These are phyloP conservation scores for Brachyptera putata DNA, from an alignment of 2,888 invertebrate genomes.

Conservation along the genomic window DNA sequence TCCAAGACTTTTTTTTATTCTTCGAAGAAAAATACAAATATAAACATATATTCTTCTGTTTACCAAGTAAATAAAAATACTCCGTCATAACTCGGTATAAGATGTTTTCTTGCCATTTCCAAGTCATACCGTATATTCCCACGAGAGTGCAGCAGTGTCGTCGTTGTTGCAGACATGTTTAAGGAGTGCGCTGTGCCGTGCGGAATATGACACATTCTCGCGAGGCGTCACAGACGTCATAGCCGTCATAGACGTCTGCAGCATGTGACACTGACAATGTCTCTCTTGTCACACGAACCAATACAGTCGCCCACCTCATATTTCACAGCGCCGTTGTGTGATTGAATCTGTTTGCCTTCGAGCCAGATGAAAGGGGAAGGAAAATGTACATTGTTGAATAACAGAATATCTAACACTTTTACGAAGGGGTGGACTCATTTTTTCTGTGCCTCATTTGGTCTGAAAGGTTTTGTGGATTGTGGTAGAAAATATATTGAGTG, in stretches of 20 bases:
- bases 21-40: no score
- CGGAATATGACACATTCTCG: no score
- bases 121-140: slow-evolving; percentile 10
- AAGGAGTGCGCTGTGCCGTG: no score
- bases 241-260: not conserved
- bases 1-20: no score
- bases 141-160: not conserved
- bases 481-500: no score
- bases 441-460: no score
- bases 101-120: not conserved
- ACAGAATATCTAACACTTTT: no score
- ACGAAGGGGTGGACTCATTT: no score
- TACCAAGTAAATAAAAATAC: not conserved
- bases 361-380: no score
- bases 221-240: not conserved
- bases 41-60: not conserved
- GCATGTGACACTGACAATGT: not conserved
- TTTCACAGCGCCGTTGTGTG: not conserved
- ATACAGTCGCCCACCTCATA: not conserved
- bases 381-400: no score
- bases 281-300: slow-evolving; percentile 7
- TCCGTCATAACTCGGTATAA: not conserved
- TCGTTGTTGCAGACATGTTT: not conserved
- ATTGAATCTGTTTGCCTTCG: not conserved
- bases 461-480: no score